phyloP scores from a whole-genome alignment of 2,797 vertebrate species.

The Pangasius sanitwongsei region DNA sequence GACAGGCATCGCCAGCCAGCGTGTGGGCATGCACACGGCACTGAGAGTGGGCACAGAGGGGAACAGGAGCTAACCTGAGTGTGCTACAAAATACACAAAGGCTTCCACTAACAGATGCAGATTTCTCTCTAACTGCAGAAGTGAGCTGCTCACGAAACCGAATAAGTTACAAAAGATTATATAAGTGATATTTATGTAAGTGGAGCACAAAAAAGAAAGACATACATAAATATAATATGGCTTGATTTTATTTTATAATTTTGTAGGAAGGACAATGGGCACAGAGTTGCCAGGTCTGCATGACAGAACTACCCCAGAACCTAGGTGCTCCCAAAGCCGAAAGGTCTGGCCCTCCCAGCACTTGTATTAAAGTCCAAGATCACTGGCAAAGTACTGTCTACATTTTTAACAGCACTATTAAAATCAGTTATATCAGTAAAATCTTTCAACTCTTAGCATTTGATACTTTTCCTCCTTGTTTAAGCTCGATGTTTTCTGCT shows the following conservation, averaged over 20 bases:
- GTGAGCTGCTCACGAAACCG: neutral
- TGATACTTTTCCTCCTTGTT: neutral
- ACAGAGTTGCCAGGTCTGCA: neutral
- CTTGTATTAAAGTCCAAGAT: neutral
- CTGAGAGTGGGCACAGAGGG: constrained; percentile 17
- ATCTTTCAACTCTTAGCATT: neutral
- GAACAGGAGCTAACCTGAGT: constrained; percentile 29
- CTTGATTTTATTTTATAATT: neutral
- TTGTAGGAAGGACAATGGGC: neutral
- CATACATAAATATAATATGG: neutral
- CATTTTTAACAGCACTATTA: neutral
- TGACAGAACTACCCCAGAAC: neutral
- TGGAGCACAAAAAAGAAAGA: neutral
- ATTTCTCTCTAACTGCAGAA: neutral
- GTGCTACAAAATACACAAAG: neutral
- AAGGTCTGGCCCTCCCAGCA: neutral
- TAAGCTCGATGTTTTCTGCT: neutral
- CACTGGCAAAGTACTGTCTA: neutral
- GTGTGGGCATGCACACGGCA: constrained; percentile 4
- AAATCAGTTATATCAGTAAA: too few relatives aligned
- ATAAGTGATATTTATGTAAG: neutral
- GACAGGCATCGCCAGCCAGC: constrained; percentile 17
- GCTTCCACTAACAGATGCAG: constrained; percentile 14
- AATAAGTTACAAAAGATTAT: neutral
- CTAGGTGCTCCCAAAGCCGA: neutral